Percentiles rank a stretch among this genome's conserved stretches.
Conservation (phyloP, 1,140 invertebrate genomes). For the Drosophila subobscura region DNA sequence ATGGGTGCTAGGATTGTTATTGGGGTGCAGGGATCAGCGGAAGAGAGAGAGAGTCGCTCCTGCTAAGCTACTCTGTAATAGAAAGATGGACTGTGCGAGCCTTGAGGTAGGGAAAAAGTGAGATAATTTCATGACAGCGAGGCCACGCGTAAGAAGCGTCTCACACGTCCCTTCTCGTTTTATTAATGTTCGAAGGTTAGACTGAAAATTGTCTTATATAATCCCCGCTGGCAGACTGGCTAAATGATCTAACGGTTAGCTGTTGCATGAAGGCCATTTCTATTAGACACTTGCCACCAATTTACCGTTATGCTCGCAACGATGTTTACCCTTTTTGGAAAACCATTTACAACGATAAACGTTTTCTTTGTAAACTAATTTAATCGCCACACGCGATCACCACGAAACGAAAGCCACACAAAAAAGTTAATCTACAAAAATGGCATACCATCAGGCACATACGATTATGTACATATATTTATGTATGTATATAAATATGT, state of each 20-base stretch:
- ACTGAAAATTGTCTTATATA: slow-evolving; percentile 42
- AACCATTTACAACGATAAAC: slow-evolving; percentile 55
- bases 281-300: slow-evolving; percentile 57
- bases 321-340: slow-evolving; percentile 40
- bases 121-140: no score
- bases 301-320: slow-evolving; percentile 43
- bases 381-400: slow-evolving; percentile 58
- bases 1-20: no score
- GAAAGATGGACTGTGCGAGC: no score
- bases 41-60: no score
- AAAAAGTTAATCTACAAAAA: slow-evolving; percentile 45
- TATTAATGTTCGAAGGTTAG: slow-evolving; percentile 18
- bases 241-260: not conserved
- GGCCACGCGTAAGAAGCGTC: no score
- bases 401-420: slow-evolving; percentile 44
- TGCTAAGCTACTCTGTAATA: no score
- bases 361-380: slow-evolving; percentile 37
- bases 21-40: no score
- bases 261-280: slow-evolving; percentile 66
- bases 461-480: not conserved
- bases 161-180: no score
- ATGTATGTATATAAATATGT: not conserved
- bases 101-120: no score
- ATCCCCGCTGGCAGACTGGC: slow-evolving; percentile 35
- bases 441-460: slow-evolving; percentile 19